Evolutionary conservation across 2,888 invertebrate species (phyloP), one percentile per base, ranked within the genome.

Genomic region (Plagodis pulveraria): DNA sequence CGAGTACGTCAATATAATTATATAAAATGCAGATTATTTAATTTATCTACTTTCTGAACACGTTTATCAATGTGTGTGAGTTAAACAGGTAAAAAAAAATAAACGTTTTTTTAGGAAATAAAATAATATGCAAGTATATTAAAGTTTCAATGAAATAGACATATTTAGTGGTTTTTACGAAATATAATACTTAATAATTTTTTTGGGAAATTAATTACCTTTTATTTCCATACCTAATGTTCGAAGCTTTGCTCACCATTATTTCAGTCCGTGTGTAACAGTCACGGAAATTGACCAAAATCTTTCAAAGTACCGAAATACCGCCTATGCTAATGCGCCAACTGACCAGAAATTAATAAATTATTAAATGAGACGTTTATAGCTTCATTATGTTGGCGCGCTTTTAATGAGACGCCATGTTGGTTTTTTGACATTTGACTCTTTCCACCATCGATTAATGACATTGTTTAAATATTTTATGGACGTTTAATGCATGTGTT

Each of bases 361-460:
- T 69, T 61, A 61, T 58, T 50, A 44, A 60, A 58, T 67, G 65
- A 65, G 82, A 83, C 83, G 58, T 79, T 84, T 73, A 83, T 84
- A 62, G 77, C 83, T 84, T 80, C 76, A 83, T 83, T 78, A 80
- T 76, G 70, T 64, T 51, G 60, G 51, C 45, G 41, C 50, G 40
- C 50, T 44, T 54, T 64, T 67, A 69, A 67, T 63, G 65, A 66
- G 68, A 61, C 67, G 71, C 77, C 77, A 79, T 73, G 68, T 73
- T 75, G 71, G 45, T 67, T 75, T 71, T 70, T 74, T 76, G 68
- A 71, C 69, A 67, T 67, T 45, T 69, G 66, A 59, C 51, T 58
- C 55, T 58, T 53, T 59, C 65, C 65, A 56, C 58, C 46, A 54
- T 57, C 51, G 56, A 61, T 63, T 54, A 53, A 60, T 36, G 53